Evolutionary conservation across 2,888 invertebrate species (phyloP), one percentile per base, ranked within the genome.

Genomic region (Dicranocentrus wangi): DNA sequence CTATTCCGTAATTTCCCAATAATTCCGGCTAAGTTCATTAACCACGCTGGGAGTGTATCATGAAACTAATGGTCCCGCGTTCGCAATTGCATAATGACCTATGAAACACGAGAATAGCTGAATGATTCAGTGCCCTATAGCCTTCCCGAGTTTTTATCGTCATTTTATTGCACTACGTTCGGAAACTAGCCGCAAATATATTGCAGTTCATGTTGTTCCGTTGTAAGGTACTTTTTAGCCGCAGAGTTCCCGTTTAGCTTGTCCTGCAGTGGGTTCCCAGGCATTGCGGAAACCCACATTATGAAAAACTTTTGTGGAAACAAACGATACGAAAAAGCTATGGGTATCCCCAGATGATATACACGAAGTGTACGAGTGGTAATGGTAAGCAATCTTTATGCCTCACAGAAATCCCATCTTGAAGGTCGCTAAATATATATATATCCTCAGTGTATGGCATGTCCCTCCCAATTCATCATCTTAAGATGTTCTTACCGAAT

Each of bases 391-490:
- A n/a, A n/a, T n/a, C n/a, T n/a, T n/a, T n/a, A n/a, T n/a, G n/a
- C n/a, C n/a, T n/a, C n/a, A n/a, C n/a, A n/a, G n/a, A n/a, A n/a
- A n/a, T n/a, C n/a, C n/a, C n/a, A n/a, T n/a, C n/a, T n/a, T n/a
- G n/a, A n/a, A n/a, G n/a, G n/a, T n/a, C n/a, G n/a, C n/a, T n/a
- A n/a, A n/a, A n/a, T n/a, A n/a, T n/a, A n/a, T n/a, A n/a, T n/a
- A n/a, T n/a, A n/a, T n/a, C n/a, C 47, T 10, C 7, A 65, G 25
- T 17, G 28, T 61, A 43, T 51, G 61, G 60, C 68, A 55, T 68
- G 47, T 76, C 60, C 66, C 23, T 39, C 69, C 61, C 69, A 77
- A 77, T 77, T 77, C 77, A 77, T 77, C 77, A 77, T 77, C 32
- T 32, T 69, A 69, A 69, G 77, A 77, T 77, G 77, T 69, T 77